Evolutionary conservation across 2,888 invertebrate genomes (phyloP).

Genomic region (Pseudococcus viburni): DNA sequence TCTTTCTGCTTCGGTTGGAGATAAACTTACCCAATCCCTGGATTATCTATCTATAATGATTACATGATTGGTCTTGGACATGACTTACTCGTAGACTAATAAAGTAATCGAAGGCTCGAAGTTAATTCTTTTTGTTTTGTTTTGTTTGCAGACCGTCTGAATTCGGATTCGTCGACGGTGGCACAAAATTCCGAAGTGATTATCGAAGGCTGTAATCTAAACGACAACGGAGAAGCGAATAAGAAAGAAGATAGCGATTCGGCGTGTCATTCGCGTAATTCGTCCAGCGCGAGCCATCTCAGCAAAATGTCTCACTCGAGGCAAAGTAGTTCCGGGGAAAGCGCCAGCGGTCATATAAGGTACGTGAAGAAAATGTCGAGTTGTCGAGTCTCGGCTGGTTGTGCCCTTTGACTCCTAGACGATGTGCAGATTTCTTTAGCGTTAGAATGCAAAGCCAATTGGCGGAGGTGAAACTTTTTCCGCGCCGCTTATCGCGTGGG

Average conservation of each 20-base stretch:
- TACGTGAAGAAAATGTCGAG: constrained; percentile 70
- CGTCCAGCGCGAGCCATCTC: constrained; percentile 67
- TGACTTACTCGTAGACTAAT: too few relatives aligned
- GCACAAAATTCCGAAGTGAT: constrained; percentile 30
- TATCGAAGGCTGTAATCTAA: background rate
- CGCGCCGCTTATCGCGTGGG: background rate
- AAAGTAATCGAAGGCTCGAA: too few relatives aligned
- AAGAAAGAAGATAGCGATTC: constrained; percentile 65
- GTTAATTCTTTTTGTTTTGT: background rate
- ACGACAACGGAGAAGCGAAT: background rate
- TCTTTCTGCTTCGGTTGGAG: too few relatives aligned
- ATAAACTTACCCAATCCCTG: too few relatives aligned
- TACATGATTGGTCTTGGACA: too few relatives aligned
- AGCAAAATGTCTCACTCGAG: constrained; percentile 84
- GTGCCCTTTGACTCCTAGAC: too few relatives aligned
- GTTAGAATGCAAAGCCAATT: too few relatives aligned
- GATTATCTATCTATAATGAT: too few relatives aligned
- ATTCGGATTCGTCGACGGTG: constrained; percentile 36
- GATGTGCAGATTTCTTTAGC: too few relatives aligned
- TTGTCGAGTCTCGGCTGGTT: background rate
- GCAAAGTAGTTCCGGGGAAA: constrained; percentile 88
- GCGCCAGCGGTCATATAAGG: constrained; percentile 86
- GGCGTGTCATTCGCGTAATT: constrained; percentile 67
- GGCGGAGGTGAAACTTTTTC: too few relatives aligned
- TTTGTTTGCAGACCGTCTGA: constrained; percentile 18